Conservation (phyloP, 2,888 invertebrate species). For the Amiota mariae region DNA sequence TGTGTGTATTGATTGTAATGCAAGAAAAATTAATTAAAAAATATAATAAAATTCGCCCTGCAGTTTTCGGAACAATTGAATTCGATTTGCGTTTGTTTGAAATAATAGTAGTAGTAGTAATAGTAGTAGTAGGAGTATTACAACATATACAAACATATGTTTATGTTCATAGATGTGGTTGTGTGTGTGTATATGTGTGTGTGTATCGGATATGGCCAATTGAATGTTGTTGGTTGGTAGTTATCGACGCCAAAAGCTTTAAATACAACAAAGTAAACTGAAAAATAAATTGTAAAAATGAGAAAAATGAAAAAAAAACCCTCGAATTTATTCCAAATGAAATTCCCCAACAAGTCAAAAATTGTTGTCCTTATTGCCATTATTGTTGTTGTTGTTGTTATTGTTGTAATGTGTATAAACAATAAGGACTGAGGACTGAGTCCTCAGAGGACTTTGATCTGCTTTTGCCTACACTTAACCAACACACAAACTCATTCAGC, state of each 20-base stretch:
- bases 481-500: too few relatives aligned
- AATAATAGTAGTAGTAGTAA: constrained; percentile 15
- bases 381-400: constrained; percentile 31
- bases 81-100: constrained; percentile 56
- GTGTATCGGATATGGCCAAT: constrained; percentile 24
- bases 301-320: neutral
- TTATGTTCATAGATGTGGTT: neutral
- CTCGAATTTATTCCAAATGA: constrained; percentile 47
- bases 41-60: constrained; percentile 37
- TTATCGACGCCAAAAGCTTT: constrained; percentile 62
- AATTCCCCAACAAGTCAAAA: constrained; percentile 45
- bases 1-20: constrained; percentile 32
- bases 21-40: constrained; percentile 63
- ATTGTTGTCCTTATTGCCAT: constrained; percentile 22
- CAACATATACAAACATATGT: too few relatives aligned
- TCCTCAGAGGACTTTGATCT: too few relatives aligned
- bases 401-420: neutral
- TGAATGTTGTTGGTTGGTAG: constrained; percentile 13
- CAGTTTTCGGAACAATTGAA: constrained; percentile 62
- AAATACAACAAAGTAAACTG: constrained; percentile 50
- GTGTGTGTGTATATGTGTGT: neutral
- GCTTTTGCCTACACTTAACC: too few relatives aligned
- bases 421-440: neutral
- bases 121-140: neutral
- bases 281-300: constrained; percentile 4